A percentile compares a stretch with the other conserved stretches of the same genome.
These are phyloP conservation scores for Smutsia gigantea DNA, from an alignment of 2,797 vertebrate genomes.

Conservation along the genomic window DNA sequence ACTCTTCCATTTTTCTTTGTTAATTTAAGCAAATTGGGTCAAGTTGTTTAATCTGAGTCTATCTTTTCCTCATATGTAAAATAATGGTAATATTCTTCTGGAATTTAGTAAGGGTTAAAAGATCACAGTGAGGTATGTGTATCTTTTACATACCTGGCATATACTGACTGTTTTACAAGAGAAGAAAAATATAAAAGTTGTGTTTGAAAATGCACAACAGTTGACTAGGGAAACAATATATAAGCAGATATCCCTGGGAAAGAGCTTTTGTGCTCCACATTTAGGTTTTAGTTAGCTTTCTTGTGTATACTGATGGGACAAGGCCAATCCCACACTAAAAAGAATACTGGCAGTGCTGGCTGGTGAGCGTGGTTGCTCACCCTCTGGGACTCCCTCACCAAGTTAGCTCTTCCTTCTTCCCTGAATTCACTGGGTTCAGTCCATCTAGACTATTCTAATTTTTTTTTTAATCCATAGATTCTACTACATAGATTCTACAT, in stretches of 20 bases:
- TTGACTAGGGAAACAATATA: background rate
- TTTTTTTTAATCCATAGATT: background rate
- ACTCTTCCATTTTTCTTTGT: background rate
- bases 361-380: background rate
- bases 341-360: background rate
- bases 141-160: background rate
- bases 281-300: background rate
- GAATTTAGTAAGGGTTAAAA: background rate
- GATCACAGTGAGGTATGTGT: background rate
- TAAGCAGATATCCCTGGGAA: background rate
- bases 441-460: background rate
- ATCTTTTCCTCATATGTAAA: background rate
- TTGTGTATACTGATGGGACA: background rate
- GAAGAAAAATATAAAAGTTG: background rate
- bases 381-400: background rate
- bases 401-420: background rate
- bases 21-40: background rate
- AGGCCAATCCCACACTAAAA: background rate
- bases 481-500: background rate
- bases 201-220: background rate
- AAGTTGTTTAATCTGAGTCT: background rate
- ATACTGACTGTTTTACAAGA: background rate
- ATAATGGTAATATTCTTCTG: background rate
- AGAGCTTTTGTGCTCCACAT: background rate
- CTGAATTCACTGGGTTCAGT: background rate